Evolutionary conservation across 2,797 vertebrate genomes (phyloP).

Genomic region (Hemitrygon akajei): DNA sequence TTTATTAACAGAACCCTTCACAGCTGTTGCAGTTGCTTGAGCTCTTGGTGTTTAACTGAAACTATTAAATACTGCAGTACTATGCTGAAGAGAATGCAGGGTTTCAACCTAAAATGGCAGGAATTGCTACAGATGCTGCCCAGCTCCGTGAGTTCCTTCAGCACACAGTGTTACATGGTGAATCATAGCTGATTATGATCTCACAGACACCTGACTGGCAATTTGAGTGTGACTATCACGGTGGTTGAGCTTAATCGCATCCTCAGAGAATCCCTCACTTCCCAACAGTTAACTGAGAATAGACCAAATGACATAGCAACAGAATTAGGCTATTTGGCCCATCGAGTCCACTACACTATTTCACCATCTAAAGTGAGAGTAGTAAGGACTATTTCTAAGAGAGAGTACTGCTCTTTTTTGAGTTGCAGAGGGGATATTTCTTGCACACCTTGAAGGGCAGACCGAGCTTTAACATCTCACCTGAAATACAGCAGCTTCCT

Average conservation of each 20-base stretch:
- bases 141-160: too few species aligned
- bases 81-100: neutral
- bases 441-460: neutral
- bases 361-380: neutral
- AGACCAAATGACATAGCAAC: too few species aligned
- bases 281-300: neutral
- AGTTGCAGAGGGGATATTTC: neutral
- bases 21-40: neutral
- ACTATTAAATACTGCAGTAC: neutral
- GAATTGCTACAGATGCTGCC: too few species aligned
- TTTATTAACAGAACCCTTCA: neutral
- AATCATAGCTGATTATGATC: neutral
- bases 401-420: neutral
- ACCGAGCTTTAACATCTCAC: neutral
- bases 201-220: neutral
- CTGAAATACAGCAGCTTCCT: neutral
- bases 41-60: neutral
- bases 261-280: neutral
- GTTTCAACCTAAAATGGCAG: too few species aligned
- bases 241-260: neutral
- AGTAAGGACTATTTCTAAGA: neutral
- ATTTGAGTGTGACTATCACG: neutral
- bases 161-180: neutral
- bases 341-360: too few species aligned
- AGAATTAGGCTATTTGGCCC: too few species aligned